Evolutionary conservation across 2,888 invertebrate species (phyloP), one percentile per base, ranked within the genome.

Genomic region (Ennomos fuscantarius): DNA sequence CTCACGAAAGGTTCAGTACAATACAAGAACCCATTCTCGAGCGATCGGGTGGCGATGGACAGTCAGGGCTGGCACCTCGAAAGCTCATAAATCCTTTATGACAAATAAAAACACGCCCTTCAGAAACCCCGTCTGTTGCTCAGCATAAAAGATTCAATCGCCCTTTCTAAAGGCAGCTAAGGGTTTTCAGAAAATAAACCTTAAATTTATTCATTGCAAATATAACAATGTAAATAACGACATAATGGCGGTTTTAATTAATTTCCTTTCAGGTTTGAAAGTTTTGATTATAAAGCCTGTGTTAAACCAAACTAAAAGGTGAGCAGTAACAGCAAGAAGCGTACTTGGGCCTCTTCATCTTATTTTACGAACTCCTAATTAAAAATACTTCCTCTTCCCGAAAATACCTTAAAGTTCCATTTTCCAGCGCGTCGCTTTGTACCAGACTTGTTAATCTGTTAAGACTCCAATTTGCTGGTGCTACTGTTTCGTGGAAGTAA

Each of bases 101-200:
- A 86, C 84, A 82, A 83, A 87, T 87, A 88, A 89, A 86, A 88
- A 82, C 81, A 81, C 79, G 78, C 74, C 78, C 70, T 74, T 70
- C 75, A 44, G 65, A 78, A 72, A 66, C 74, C 69, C 69, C 74
- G 76, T 76, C 74, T 72, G 59, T 65, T 71, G 69, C 69, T 67
- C 68, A 54, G 70, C 77, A 86, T 87, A 87, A 86, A 88, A 88
- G 86, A 87, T 86, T 87, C 86, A 86, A 87, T 87, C 81, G 78
- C 72, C 72, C 76, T 48, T 41, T 53, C 44, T 24, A 12, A 24
- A 33, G 37, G 36, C 6, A 24, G 24, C 24, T 36, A 34, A 24
- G 31, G 24, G 36, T 43, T 77, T 77, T 80, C 11, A 9, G 35
- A 11, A 45, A 45, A 54, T 36, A 31, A 44, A 37, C 12, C n/a